Percentiles rank a stretch among this genome's conserved stretches.
These are phyloP conservation scores for Cistogaster globosa DNA, from an alignment of 2,888 invertebrate genomes.

Conservation along the genomic window DNA sequence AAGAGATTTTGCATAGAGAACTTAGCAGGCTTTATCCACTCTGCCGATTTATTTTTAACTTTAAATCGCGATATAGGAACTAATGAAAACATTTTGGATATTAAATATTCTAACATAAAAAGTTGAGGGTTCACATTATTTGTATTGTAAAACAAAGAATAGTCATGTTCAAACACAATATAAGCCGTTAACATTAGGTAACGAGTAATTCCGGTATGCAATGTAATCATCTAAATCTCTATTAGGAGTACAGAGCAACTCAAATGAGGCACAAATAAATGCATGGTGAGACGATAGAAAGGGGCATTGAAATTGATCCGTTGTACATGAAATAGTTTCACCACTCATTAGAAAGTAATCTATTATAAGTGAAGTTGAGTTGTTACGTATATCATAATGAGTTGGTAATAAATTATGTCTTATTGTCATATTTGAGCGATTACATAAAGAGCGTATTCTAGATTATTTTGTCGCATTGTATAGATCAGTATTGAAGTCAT, in stretches of 20 bases:
- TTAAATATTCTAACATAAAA: background rate
- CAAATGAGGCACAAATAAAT: background rate
- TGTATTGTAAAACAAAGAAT: no score
- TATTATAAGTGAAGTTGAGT: background rate
- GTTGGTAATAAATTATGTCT: no score
- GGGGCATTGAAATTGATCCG: background rate
- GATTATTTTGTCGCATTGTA: background rate
- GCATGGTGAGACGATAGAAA: background rate
- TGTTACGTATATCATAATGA: no score
- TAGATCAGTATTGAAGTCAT: background rate
- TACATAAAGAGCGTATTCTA: no score
- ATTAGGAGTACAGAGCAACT: no score
- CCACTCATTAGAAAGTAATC: constrained; percentile 2
- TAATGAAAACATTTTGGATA: background rate
- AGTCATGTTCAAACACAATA: no score
- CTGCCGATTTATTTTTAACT: background rate
- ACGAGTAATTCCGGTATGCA: no score
- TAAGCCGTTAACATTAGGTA: no score
- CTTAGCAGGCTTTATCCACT: background rate
- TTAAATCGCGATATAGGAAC: background rate
- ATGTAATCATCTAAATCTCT: no score
- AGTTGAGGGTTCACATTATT: no score
- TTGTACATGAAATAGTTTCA: background rate
- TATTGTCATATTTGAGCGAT: no score
- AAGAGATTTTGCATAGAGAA: background rate